Evolutionary conservation across 2,113 vertebrate genomes (phyloP), one percentile per base, ranked within the genome.

Genomic region (Prunella himalayana): DNA sequence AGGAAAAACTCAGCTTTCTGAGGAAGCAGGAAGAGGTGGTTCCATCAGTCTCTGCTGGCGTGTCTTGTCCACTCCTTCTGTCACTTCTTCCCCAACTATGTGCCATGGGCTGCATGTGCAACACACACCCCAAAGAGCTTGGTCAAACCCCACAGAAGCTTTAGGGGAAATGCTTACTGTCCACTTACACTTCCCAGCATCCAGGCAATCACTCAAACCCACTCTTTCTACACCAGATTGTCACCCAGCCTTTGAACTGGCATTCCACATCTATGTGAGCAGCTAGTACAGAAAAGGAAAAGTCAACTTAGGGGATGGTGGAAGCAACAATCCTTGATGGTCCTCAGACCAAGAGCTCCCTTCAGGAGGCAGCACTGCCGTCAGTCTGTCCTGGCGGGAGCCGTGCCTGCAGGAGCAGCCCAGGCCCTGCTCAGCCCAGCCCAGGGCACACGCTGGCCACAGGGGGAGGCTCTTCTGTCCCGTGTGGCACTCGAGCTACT

Each of bases 401-500:
- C 82, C 92, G 90, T 33, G 30, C 73, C 39, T 18, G 69, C 49
- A 22, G 68, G 4, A 75, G 21, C 37, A 69, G 59, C 83, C 33
- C 73, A 68, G 82, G 42, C 56, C 92, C 63, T 5, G 77, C 83
- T 51, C 60, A 37, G 93, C 9, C 25, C 54, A 15, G 86, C 70
- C 14, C 78, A 18, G 82, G 11, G 11, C 75, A 3, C 9, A 6
- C 0, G 11, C 82, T 65, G 87, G 11, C 11, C 75, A n/a, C 87
- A 37, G 69, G 44, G 79, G 23, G 72, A 76, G 89, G 81, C 69
- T 59, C 15, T 78, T 45, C 85, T 80, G 71, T 56, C 95, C 77
- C 86, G 6, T 2, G 47, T 83, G 90, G 72, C 92, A 75, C 94
- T 82, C 87, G 7, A 94, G 89, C 80, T 96, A 88, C 95, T 90